Conservation (phyloP, 2,888 invertebrate genomes). For the Apamea anceps region DNA sequence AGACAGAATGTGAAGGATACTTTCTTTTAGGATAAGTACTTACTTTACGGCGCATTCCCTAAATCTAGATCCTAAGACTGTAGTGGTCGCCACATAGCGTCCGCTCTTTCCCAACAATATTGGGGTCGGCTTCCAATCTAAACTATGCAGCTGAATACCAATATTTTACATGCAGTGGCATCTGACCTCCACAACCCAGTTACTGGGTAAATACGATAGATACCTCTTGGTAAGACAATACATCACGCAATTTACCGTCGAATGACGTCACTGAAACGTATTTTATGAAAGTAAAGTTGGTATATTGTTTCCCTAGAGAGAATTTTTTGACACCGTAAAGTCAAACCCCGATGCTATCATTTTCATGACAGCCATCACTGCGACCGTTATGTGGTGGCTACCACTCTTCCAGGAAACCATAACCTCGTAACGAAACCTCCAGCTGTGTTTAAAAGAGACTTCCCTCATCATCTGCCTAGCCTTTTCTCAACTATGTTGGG, state of each 20-base stretch:
- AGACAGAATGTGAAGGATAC: background rate
- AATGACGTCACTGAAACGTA: background rate
- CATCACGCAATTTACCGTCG: no score
- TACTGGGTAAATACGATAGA: no score
- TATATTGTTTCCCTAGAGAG: background rate
- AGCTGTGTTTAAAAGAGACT: background rate
- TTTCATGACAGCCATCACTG: background rate
- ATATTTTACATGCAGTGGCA: no score
- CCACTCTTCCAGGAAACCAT: background rate
- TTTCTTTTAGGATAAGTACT: no score
- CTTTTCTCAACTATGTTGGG: no score
- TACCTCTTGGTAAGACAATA: no score
- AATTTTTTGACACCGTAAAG: background rate
- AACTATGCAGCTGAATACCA: no score
- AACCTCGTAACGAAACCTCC: background rate
- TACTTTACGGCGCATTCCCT: background rate
- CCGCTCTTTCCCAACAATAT: no score
- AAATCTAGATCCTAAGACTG: no score
- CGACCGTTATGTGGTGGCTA: no score
- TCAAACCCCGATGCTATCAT: background rate
- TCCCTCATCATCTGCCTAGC: background rate
- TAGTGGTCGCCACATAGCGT: background rate
- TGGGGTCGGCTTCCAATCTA: no score
- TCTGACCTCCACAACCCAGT: no score
- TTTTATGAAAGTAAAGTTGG: background rate